These are phyloP conservation scores for Molanna angustata DNA, from an alignment of 2,888 invertebrate species.

Conservation along the genomic window DNA sequence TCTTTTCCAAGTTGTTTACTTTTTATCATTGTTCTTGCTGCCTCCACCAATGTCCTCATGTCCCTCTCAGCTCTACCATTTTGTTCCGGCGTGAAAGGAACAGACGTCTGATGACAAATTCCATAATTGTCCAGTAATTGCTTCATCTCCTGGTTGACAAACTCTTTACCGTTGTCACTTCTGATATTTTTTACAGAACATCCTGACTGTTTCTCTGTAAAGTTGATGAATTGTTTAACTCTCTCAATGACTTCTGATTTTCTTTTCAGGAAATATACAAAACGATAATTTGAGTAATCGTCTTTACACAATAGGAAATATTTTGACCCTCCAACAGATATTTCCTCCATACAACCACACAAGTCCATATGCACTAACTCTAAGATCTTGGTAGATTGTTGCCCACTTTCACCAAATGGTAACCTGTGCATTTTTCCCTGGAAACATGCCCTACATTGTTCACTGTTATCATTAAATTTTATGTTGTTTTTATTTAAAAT, in stretches of 20 bases:
- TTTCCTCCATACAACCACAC: background rate
- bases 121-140: background rate
- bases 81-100: background rate
- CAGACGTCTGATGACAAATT: background rate
- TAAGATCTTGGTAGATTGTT: background rate
- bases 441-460: too few species aligned
- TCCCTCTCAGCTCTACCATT: background rate
- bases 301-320: background rate
- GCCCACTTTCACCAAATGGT: background rate
- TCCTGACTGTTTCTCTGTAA: background rate
- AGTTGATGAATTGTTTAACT: background rate
- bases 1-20: background rate
- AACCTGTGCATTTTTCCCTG: background rate
- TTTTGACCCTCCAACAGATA: background rate
- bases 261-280: background rate
- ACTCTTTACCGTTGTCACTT: conserved; percentile 1
- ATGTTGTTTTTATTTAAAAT: too few species aligned
- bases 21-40: background rate
- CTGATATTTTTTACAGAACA: background rate
- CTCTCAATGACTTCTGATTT: background rate
- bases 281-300: background rate
- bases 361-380: background rate
- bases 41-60: background rate
- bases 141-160: background rate
- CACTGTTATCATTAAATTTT: too few species aligned